A percentile compares a stretch with the other conserved stretches of the same genome.
Evolutionary conservation across 2,797 vertebrate genomes (phyloP).

Genomic region (Cottoperca gobio): DNA sequence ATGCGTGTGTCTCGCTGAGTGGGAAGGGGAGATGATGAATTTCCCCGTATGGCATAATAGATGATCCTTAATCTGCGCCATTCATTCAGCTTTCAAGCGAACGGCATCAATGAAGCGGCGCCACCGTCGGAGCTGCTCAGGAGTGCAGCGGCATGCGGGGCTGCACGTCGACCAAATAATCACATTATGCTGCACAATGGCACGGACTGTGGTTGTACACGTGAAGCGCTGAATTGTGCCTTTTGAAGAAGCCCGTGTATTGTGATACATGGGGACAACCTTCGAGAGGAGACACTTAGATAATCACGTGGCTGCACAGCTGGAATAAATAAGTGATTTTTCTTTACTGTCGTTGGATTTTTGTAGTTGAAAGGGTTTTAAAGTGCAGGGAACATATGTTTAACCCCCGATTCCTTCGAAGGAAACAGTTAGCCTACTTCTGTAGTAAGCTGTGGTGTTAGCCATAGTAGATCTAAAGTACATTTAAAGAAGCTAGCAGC

Average conservation of each 20-base stretch:
- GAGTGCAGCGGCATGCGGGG: neutral
- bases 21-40: conserved; percentile 74
- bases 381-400: neutral
- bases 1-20: conserved; percentile 46
- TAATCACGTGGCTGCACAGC: neutral
- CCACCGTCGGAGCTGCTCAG: conserved; percentile 27
- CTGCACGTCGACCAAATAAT: conserved; percentile 56
- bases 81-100: conserved; percentile 60
- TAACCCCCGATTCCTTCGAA: neutral
- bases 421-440: neutral
- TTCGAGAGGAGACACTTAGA: neutral
- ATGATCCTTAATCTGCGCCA: conserved; percentile 67
- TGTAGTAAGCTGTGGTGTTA: neutral
- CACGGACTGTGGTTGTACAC: neutral
- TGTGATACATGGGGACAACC: conserved; percentile 2
- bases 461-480: neutral
- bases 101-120: conserved; percentile 43
- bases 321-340: neutral
- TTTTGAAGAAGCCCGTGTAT: conserved; percentile 12
- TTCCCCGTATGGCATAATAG: conserved; percentile 60
- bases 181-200: conserved; percentile 35
- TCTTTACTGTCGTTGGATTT: neutral
- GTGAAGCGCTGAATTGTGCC: neutral
- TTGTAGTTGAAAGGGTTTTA: conserved; percentile 3
- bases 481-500: neutral